Evolutionary conservation across 2,888 invertebrate genomes (phyloP).

Genomic region (Aphelenchoides bicaudatus): DNA sequence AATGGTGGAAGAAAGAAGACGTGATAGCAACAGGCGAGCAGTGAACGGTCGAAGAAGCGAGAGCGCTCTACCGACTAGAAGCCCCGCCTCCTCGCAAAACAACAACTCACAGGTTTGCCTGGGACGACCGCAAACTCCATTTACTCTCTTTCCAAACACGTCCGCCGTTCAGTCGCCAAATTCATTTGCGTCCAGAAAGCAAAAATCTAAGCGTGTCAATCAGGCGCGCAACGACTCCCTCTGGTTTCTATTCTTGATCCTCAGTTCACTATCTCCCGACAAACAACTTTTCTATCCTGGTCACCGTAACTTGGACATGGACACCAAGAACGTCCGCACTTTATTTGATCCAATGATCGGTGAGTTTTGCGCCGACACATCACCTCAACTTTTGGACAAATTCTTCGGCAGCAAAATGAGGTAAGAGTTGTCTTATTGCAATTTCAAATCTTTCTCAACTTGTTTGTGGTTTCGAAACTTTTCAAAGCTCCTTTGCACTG

Average conservation of each 20-base stretch:
- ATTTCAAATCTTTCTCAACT: too few relatives aligned
- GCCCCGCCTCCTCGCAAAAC: not conserved
- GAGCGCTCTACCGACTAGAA: not conserved
- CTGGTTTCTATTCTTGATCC: constrained; percentile 9
- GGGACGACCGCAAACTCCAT: not conserved
- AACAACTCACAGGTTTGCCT: not conserved
- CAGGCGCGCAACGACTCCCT: constrained; percentile 12
- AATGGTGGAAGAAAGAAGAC: constrained; percentile 10
- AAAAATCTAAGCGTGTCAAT: too few relatives aligned
- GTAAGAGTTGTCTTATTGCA: too few relatives aligned
- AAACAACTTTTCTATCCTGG: not conserved
- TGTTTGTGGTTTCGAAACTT: not conserved
- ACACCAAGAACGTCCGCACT: constrained; percentile 14
- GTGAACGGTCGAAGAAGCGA: not conserved
- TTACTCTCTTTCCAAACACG: not conserved
- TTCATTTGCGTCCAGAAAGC: too few relatives aligned
- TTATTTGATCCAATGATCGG: constrained; percentile 31
- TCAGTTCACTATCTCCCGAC: not conserved
- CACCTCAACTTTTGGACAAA: constrained; percentile 2
- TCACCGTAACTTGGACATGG: not conserved
- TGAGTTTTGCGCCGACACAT: constrained; percentile 18
- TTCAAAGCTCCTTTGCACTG: too few relatives aligned
- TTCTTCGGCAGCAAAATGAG: constrained; percentile 29
- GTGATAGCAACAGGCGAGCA: not conserved
- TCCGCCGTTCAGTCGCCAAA: not conserved